A percentile compares a stretch with the other conserved stretches of the same genome.
These are phyloP conservation scores for Uria lomvia DNA, from an alignment of 2,113 vertebrate genomes.

Conservation along the genomic window DNA sequence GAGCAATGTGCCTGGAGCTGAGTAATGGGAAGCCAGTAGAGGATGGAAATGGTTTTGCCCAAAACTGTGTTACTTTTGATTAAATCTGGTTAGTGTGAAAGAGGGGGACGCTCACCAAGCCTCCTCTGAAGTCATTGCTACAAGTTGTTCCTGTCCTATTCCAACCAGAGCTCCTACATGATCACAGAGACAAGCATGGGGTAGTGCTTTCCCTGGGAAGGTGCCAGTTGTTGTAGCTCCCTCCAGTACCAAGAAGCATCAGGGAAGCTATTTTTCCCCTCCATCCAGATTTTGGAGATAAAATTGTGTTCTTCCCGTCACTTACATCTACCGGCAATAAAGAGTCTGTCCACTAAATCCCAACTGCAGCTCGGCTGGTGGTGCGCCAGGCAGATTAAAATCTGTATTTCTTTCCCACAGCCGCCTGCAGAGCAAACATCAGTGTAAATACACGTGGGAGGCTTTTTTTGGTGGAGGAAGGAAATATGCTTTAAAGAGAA, in stretches of 20 bases:
- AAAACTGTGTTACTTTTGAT: background rate
- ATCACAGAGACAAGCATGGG: background rate
- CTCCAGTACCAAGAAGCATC: background rate
- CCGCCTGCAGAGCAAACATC: background rate
- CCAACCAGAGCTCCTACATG: background rate
- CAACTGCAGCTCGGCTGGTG: background rate
- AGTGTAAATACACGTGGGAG: background rate
- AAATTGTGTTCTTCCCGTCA: background rate
- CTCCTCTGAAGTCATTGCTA: background rate
- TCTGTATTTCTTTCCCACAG: slow-evolving; percentile 13
- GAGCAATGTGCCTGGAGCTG: background rate
- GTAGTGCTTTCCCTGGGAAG: background rate
- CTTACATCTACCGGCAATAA: background rate
- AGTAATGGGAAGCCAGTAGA: background rate
- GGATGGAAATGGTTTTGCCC: background rate
- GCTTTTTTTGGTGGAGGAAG: background rate
- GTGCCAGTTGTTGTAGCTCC: background rate
- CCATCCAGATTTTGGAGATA: background rate
- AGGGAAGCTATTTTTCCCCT: background rate
- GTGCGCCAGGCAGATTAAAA: background rate
- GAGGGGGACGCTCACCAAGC: background rate
- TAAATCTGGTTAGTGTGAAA: background rate
- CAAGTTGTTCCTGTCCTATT: background rate
- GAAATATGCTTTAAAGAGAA: background rate
- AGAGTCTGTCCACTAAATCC: background rate